Evolutionary conservation across 2,888 invertebrate species (phyloP), one percentile per base, ranked within the genome.

Genomic region (Lepidonotus clava): DNA sequence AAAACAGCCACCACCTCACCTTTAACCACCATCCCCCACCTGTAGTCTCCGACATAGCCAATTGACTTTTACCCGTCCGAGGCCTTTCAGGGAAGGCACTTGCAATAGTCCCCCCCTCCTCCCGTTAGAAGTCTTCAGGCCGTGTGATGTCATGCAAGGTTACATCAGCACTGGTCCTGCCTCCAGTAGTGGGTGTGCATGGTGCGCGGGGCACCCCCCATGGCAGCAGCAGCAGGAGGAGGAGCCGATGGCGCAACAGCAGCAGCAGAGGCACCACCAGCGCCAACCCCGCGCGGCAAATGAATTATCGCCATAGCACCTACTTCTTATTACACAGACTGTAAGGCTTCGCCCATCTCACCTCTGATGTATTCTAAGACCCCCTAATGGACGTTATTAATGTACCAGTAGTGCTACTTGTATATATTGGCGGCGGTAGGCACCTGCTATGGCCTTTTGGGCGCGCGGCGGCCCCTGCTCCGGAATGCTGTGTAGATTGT

Each of bases 121-220:
- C 61, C 24, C 8, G 61, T n/a, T 61, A 32, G 61, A 24, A 61
- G 28, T 28, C 18, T 6, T 5, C 24, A 11, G 61, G 11, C 61
- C 28, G 61, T 61, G 61, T 61, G 28, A 61, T 61, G 61, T 61
- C 61, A 61, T 61, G 61, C 61, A 24, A 61, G 24, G 61, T 61
- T 61, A 61, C 61, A 61, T 61, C 61, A 61, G 61, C 61, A 61
- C 61, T 61, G 61, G 61, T 24, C 61, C 24, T 61, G 61, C 61
- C 5, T 24, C 61, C 24, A n/a, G n/a, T n/a, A n/a, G n/a, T n/a
- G n/a, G n/a, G n/a, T n/a, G n/a, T n/a, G n/a, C n/a, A n/a, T n/a
- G n/a, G n/a, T n/a, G n/a, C n/a, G n/a, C n/a, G n/a, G n/a, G n/a
- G n/a, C n/a, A n/a, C n/a, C n/a, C n/a, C n/a, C n/a, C n/a, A n/a